phyloP scores from a whole-genome alignment of 2,113 vertebrate genomes.

The Etheostoma spectabile region DNA sequence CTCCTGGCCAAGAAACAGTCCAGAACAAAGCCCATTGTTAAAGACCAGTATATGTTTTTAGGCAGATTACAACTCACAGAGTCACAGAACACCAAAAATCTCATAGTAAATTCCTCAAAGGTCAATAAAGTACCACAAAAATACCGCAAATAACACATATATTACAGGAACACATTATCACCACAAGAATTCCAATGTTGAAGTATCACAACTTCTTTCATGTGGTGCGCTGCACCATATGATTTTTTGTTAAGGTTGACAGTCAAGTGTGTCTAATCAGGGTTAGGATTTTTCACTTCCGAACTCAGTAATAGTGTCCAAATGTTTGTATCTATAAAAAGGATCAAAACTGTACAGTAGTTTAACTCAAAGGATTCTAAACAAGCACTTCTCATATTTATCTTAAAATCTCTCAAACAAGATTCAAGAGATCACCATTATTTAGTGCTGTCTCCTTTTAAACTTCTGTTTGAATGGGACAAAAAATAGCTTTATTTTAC shows the following conservation, averaged over 20 bases:
- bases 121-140: conserved; percentile 53
- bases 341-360: background rate
- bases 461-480: conserved; percentile 4
- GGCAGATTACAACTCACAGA: too few relatives aligned
- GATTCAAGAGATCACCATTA: background rate
- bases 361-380: conserved; percentile 2
- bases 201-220: conserved; percentile 42
- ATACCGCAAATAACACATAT: conserved; percentile 53
- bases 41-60: background rate
- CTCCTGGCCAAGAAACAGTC: background rate
- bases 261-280: conserved; percentile 48
- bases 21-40: background rate
- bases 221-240: conserved; percentile 49
- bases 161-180: conserved; percentile 58
- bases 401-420: background rate
- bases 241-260: conserved; percentile 37
- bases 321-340: conserved; percentile 16
- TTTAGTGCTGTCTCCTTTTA: background rate
- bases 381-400: background rate
- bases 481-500: background rate
- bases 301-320: conserved; percentile 17
- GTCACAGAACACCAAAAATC: background rate
- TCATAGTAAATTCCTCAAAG: conserved; percentile 49
- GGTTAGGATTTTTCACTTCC: conserved; percentile 42
- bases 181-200: conserved; percentile 66